phyloP scores from a whole-genome alignment of 2,113 vertebrate species.

The Elephantulus edwardii region DNA sequence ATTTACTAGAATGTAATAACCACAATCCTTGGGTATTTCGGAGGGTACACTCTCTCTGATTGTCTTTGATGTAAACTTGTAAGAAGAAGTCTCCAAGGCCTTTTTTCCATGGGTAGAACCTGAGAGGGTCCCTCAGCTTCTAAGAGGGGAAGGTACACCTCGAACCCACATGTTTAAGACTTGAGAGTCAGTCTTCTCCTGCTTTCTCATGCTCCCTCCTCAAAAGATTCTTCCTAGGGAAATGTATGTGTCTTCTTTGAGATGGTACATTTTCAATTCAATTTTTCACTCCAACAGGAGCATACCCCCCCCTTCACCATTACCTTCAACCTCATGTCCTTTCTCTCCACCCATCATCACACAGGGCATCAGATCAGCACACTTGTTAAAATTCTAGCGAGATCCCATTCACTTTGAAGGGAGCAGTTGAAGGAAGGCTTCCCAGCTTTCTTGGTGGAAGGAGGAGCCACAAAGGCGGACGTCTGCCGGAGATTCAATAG shows the following conservation, averaged over 20 bases:
- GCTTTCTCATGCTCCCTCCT: accelerated
- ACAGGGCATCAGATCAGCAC: accelerated
- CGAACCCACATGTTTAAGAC: background rate
- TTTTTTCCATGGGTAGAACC: background rate
- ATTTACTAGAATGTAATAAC: background rate
- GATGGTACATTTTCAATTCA: background rate
- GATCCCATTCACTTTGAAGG: background rate
- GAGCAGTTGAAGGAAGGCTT: background rate
- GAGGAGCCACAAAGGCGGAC: too few relatives aligned
- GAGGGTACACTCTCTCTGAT: accelerated
- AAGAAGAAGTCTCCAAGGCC: background rate
- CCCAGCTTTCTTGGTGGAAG: too few relatives aligned
- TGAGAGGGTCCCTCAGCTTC: accelerated
- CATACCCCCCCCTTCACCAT: background rate
- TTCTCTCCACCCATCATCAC: background rate
- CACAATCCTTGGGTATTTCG: accelerated
- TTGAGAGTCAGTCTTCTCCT: background rate
- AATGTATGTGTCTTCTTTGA: accelerated
- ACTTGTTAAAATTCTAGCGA: background rate
- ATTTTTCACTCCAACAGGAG: background rate
- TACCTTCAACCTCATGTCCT: too few relatives aligned
- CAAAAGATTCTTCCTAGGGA: too few relatives aligned
- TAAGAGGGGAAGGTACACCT: background rate
- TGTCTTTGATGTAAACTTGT: accelerated
- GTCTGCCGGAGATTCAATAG: too few relatives aligned